Evolutionary conservation across 2,888 invertebrate species (phyloP).

Genomic region (Aphodius granarius): DNA sequence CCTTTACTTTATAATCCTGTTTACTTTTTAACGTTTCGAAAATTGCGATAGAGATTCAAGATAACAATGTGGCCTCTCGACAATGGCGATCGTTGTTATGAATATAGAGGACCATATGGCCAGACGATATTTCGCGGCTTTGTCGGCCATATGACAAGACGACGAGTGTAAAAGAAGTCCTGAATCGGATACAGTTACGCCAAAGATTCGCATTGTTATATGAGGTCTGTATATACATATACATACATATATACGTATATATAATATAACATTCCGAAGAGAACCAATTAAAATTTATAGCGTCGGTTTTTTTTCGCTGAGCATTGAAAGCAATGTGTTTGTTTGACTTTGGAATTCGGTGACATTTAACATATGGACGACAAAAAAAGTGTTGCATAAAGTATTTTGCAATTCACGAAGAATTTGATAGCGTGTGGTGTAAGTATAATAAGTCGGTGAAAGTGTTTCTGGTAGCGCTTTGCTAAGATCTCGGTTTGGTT

Average conservation of each 20-base stretch:
- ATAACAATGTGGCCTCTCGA: neutral
- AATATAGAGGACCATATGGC: neutral
- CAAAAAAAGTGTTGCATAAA: neutral
- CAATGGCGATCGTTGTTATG: neutral
- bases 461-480: neutral
- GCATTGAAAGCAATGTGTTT: neutral
- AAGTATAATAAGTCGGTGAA: neutral
- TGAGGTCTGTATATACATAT: too few species aligned
- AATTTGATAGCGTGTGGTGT: neutral
- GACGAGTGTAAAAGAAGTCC: neutral
- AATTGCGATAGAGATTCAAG: slow-evolving; percentile 16
- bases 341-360: too few species aligned
- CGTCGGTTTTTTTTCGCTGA: neutral
- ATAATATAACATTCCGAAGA: neutral
- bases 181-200: neutral
- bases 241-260: too few species aligned
- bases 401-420: neutral
- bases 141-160: neutral
- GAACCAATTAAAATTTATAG: neutral
- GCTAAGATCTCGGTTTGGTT: too few species aligned
- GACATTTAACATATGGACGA: neutral
- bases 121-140: neutral
- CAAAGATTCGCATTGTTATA: neutral
- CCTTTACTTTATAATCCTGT: slow-evolving; percentile 23
- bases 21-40: slow-evolving; percentile 25